Conservation (phyloP, 2,113 vertebrate species). For the Leiothrix lutea region DNA sequence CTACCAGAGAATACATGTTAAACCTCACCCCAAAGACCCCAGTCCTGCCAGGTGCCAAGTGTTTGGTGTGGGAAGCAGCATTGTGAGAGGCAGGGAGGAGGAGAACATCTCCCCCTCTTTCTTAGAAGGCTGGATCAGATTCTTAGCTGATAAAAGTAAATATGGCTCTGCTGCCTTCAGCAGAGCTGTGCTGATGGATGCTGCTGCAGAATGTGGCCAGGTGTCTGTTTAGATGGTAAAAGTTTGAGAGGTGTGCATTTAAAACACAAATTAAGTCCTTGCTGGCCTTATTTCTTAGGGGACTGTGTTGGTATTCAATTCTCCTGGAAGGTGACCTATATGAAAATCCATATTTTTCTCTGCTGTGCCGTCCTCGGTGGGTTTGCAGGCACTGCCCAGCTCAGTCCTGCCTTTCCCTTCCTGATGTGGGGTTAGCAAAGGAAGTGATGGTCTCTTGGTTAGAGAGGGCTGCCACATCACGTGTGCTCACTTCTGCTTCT, state of each 20-base stretch:
- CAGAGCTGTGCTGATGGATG: fast-evolving
- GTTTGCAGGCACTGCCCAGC: background rate
- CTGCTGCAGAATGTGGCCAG: background rate
- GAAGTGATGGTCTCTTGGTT: background rate
- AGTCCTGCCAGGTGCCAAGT: background rate
- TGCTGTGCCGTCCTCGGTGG: background rate
- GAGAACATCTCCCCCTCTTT: background rate
- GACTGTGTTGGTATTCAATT: background rate
- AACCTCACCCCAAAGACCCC: background rate
- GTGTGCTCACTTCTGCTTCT: background rate
- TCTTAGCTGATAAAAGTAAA: background rate
- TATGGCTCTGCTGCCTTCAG: fast-evolving
- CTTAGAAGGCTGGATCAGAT: background rate
- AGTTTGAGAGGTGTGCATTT: background rate
- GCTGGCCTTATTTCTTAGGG: background rate
- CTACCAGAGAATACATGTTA: background rate
- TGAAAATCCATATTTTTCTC: background rate
- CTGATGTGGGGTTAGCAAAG: background rate
- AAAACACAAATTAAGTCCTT: background rate
- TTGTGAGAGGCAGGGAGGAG: background rate
- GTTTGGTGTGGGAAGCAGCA: background rate
- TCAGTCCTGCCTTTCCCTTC: background rate
- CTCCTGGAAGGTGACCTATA: background rate
- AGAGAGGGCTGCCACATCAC: background rate
- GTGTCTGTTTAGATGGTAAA: background rate